Percentiles rank a stretch among this genome's conserved stretches.
Evolutionary conservation across 2,797 vertebrate species (phyloP).

Genomic region (Tapirus indicus): DNA sequence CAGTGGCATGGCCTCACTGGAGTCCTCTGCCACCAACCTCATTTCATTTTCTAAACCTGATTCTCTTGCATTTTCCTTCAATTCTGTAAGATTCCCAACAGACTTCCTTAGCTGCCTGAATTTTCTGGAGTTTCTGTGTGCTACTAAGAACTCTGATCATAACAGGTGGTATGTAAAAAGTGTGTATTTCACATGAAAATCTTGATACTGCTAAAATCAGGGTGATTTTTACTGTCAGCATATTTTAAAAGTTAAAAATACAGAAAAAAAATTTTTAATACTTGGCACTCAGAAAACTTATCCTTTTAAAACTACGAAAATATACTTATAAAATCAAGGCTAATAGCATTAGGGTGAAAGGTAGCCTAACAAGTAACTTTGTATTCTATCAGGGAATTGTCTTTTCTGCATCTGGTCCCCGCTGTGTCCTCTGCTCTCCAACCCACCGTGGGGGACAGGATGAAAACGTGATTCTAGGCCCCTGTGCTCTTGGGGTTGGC

Average conservation of each 20-base stretch:
- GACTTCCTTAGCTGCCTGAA: background rate
- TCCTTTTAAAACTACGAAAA: background rate
- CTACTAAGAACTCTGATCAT: background rate
- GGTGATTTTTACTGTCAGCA: background rate
- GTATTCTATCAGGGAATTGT: background rate
- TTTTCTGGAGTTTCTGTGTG: background rate
- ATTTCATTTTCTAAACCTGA: background rate
- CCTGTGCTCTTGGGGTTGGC: background rate
- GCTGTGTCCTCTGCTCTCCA: background rate
- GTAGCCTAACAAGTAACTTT: background rate
- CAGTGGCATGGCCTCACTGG: background rate
- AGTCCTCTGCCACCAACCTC: background rate
- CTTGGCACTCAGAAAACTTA: background rate
- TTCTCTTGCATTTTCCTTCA: background rate
- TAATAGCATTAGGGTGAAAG: background rate
- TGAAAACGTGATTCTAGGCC: background rate
- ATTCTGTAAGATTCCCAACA: background rate
- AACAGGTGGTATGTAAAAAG: background rate
- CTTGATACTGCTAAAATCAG: background rate
- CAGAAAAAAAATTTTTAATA: background rate
- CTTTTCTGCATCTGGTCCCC: background rate
- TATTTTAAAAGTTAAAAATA: slow-evolving; percentile 36
- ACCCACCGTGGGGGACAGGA: background rate
- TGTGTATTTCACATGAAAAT: background rate
- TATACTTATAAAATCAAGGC: background rate